A percentile compares a stretch with the other conserved stretches of the same genome.
phyloP scores from a whole-genome alignment of 2,113 vertebrate genomes.

The Choloepus hoffmanni region DNA sequence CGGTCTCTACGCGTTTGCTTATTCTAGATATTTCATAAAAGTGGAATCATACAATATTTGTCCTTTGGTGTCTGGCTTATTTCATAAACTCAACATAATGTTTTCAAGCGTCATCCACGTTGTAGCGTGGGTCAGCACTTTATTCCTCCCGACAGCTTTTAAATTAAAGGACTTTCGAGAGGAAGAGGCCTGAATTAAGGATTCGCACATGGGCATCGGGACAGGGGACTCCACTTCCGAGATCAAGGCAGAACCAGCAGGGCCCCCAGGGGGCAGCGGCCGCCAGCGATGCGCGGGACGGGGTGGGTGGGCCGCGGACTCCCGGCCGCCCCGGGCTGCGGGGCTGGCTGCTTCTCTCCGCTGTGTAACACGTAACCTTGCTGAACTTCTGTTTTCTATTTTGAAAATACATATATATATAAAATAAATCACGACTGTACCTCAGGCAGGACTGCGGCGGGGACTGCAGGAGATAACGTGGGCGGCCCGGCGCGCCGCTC shows the following conservation, averaged over 20 bases:
- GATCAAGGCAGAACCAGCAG: background rate
- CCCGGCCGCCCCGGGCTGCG: background rate
- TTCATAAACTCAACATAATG: too few species aligned
- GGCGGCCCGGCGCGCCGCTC: background rate
- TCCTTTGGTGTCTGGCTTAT: too few species aligned
- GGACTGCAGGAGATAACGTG: too few species aligned
- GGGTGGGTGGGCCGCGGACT: background rate
- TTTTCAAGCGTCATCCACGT: too few species aligned
- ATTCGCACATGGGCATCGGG: too few species aligned
- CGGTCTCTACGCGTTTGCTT: too few species aligned
- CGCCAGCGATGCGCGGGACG: too few species aligned
- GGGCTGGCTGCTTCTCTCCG: fast-evolving
- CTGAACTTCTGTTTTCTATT: background rate
- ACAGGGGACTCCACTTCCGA: background rate
- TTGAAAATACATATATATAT: too few species aligned
- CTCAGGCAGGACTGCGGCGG: background rate
- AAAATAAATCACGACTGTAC: background rate
- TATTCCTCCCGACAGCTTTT: background rate
- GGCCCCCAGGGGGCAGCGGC: background rate
- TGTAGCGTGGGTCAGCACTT: too few species aligned
- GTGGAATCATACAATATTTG: too few species aligned
- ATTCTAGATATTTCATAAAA: too few species aligned
- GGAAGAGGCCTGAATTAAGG: background rate
- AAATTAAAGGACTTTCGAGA: background rate
- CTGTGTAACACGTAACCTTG: background rate